These are phyloP conservation scores for Lasiurus borealis DNA, from an alignment of 2,113 vertebrate species.

Conservation along the genomic window DNA sequence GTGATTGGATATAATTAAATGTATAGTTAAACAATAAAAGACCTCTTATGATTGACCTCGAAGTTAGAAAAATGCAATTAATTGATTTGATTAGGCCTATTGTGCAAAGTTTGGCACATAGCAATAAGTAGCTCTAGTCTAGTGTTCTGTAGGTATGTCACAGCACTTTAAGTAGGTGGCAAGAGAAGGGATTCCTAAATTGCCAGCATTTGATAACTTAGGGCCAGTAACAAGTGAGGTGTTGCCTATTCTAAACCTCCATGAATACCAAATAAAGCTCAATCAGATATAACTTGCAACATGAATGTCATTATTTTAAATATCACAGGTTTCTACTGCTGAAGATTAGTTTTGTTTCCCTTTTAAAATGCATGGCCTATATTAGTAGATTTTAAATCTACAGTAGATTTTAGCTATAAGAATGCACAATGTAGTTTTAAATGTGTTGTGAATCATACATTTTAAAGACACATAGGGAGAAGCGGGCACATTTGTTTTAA, in stretches of 20 bases:
- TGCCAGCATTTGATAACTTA: neutral
- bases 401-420: neutral
- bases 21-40: constrained; percentile 77
- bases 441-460: neutral
- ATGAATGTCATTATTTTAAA: constrained; percentile 46
- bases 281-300: neutral
- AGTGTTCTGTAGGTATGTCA: neutral
- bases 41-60: constrained; percentile 68
- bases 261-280: neutral
- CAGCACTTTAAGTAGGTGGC: neutral
- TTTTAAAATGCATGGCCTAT: neutral
- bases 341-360: neutral
- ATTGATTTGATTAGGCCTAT: constrained; percentile 56
- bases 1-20: constrained; percentile 75
- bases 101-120: constrained; percentile 44
- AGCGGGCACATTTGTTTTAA: neutral
- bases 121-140: neutral
- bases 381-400: neutral
- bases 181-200: neutral
- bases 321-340: neutral
- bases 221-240: neutral
- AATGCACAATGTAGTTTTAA: neutral
- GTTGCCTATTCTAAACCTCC: neutral
- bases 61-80: constrained; percentile 78
- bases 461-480: neutral